A percentile compares a stretch with the other conserved stretches of the same genome.
These are phyloP conservation scores for Arctia plantaginis DNA, from an alignment of 2,888 invertebrate genomes.

Conservation along the genomic window DNA sequence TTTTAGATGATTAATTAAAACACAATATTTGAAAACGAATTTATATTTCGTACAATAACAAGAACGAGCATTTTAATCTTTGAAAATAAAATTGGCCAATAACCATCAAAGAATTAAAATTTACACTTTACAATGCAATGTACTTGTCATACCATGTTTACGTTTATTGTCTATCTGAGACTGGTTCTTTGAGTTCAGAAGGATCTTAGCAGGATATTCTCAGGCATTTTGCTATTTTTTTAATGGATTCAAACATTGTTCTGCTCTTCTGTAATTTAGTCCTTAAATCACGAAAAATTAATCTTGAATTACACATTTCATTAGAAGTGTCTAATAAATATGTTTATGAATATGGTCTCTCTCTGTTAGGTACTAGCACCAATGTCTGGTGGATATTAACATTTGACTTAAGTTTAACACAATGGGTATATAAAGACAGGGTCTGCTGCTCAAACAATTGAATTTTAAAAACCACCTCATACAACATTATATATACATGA, in stretches of 20 bases:
- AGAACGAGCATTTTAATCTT: constrained; percentile 55
- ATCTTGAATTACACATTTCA: not conserved
- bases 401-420: not conserved
- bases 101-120: constrained; percentile 23
- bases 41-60: constrained; percentile 42
- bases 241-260: not conserved
- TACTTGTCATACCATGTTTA: constrained; percentile 21
- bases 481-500: not conserved
- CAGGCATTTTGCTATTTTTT: not conserved
- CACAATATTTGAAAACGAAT: constrained; percentile 20
- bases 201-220: not conserved
- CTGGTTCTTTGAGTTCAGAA: not conserved
- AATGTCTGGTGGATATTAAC: not conserved
- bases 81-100: constrained; percentile 44
- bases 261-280: not conserved
- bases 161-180: not conserved
- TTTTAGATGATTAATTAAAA: not conserved
- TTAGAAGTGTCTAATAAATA: not conserved
- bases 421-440: not conserved
- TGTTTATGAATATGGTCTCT: not conserved
- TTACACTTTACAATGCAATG: constrained; percentile 29
- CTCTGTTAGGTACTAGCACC: not conserved
- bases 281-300: not conserved
- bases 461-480: not conserved
- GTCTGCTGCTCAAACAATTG: not conserved